A percentile compares a stretch with the other conserved stretches of the same genome.
These are phyloP conservation scores for Drosophila malerkotliana DNA, from an alignment of 1,140 invertebrate species.

Conservation along the genomic window DNA sequence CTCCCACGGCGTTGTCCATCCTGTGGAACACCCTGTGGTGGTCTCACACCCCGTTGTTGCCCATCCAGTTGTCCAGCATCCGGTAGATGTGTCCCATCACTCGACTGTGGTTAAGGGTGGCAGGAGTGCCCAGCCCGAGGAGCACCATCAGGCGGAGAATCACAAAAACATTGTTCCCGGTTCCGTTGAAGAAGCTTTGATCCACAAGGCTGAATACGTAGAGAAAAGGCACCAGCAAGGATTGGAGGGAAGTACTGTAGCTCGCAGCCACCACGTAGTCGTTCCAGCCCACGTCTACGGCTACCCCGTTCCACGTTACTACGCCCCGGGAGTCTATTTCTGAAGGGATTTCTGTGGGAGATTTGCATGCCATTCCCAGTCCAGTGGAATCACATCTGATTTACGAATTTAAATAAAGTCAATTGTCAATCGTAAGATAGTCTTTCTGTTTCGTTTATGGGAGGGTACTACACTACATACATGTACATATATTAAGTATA, in stretches of 20 bases:
- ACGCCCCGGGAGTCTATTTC: conserved; percentile 57
- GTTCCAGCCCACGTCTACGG: conserved; percentile 53
- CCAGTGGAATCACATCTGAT: not conserved
- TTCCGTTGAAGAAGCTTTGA: conserved; percentile 23
- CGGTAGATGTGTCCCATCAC: conserved; percentile 12
- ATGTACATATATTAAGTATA: too few relatives aligned
- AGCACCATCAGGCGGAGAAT: conserved; percentile 69
- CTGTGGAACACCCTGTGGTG: not conserved
- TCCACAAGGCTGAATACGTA: conserved; percentile 62
- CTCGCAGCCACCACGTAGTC: conserved; percentile 51
- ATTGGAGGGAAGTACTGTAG: conserved; percentile 40
- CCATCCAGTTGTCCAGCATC: conserved; percentile 21
- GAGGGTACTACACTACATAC: too few relatives aligned
- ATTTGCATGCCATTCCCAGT: not conserved
- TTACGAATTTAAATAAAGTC: conserved; percentile 57
- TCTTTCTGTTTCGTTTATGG: not conserved
- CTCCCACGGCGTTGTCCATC: not conserved
- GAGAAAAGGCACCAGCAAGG: conserved; percentile 60
- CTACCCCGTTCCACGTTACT: conserved; percentile 59
- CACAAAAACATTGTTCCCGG: conserved; percentile 80
- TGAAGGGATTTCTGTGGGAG: conserved; percentile 45
- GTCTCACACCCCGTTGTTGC: too few relatives aligned
- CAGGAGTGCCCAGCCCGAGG: conserved; percentile 21
- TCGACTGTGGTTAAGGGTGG: conserved; percentile 12
- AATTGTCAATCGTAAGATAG: conserved; percentile 14